Percentiles rank a stretch among this genome's conserved stretches.
phyloP scores from a whole-genome alignment of 1,140 invertebrate species.

The Branchinecta lindahli region DNA sequence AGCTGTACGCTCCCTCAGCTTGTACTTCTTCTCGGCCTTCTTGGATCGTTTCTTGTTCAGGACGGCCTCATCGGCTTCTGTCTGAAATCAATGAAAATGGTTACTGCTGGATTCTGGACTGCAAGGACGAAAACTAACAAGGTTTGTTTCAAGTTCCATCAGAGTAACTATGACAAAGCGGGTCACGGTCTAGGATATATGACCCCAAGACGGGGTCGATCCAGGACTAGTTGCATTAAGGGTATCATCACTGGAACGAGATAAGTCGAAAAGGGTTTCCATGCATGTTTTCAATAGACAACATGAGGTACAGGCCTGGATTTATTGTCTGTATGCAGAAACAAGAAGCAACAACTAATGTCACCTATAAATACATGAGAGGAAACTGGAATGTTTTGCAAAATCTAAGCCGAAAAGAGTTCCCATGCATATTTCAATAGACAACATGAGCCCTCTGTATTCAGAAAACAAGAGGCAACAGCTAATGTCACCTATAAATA shows the following conservation, averaged over 20 bases:
- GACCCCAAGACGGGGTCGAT: conserved; percentile 18
- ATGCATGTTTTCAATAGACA: too few species aligned
- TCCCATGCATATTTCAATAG: too few species aligned
- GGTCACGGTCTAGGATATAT: conserved; percentile 13
- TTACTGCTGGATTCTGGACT: neutral
- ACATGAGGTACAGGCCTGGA: too few species aligned
- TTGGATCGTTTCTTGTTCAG: conserved; percentile 87
- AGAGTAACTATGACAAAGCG: conserved; percentile 26
- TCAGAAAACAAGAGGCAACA: too few species aligned
- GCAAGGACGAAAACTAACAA: neutral
- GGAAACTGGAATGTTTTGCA: too few species aligned
- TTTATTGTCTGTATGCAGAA: too few species aligned
- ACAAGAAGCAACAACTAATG: too few species aligned
- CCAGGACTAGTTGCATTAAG: conserved; percentile 14
- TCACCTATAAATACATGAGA: too few species aligned
- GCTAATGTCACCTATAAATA: too few species aligned
- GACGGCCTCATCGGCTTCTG: conserved; percentile 82
- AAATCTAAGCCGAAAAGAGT: too few species aligned
- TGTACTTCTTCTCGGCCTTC: conserved; percentile 84
- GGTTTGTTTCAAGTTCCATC: conserved; percentile 16
- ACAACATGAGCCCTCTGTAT: too few species aligned
- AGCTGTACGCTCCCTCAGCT: conserved; percentile 71
- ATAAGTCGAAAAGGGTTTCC: too few species aligned
- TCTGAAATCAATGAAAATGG: conserved; percentile 37
- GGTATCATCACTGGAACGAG: conserved; percentile 20